phyloP scores from a whole-genome alignment of 1,140 invertebrate genomes.

The Papilio glaucus region DNA sequence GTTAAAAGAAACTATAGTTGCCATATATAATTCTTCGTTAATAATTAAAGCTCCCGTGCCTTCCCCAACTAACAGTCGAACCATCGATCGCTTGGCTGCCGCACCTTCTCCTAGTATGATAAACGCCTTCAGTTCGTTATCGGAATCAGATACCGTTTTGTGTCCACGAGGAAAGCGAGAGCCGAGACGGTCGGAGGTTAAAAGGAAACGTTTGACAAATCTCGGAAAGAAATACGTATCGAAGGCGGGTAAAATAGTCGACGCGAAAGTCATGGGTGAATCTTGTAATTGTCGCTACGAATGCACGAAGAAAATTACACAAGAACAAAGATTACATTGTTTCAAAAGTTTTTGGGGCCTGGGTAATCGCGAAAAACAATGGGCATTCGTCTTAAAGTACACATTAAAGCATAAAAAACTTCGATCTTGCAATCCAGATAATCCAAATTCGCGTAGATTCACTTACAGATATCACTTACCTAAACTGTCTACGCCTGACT shows the following conservation, averaged over 20 bases:
- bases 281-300: constrained; percentile 31
- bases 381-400: constrained; percentile 17
- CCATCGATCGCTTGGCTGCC: neutral
- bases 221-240: constrained; percentile 30
- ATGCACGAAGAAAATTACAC: constrained; percentile 22
- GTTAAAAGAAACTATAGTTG: neutral
- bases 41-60: no score
- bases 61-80: neutral
- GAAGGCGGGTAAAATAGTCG: constrained; percentile 31
- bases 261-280: constrained; percentile 32
- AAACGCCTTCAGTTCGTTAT: neutral
- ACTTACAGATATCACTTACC: constrained; percentile 25
- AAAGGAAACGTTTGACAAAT: constrained; percentile 35
- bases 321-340: constrained; percentile 10
- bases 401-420: constrained; percentile 12
- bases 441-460: constrained; percentile 16
- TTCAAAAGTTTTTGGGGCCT: constrained; percentile 36
- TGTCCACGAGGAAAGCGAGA: neutral
- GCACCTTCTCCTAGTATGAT: neutral
- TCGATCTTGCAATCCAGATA: neutral
- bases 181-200: neutral
- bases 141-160: neutral
- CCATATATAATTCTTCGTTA: no score
- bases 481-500: neutral
- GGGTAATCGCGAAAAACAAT: constrained; percentile 30